Base-by-base conservation (phyloP, 2,113 vertebrate species). In the Cettia cetti region DNA sequence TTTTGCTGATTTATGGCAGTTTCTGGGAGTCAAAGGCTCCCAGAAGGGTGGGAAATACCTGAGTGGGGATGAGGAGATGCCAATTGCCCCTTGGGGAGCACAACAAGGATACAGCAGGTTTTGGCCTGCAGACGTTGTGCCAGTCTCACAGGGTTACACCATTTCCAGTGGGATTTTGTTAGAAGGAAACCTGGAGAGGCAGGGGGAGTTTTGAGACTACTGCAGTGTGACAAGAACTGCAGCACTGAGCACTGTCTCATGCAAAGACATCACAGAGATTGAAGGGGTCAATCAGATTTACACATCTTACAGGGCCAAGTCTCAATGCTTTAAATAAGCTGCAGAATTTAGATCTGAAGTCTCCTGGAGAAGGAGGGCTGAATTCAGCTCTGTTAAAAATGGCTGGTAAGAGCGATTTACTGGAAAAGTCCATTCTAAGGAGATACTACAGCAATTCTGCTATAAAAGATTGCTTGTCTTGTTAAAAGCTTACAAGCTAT, bases 401-500 rank as follows among this genome's bases (percentile, higher is more conserved):
- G 59, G 71, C 24, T 0, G 1, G 52, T 52, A 87, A 61, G 42
- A 79, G 45, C 0, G 1, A 85, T 94, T 95, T 92, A 50, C 61
- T 74, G 81, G 61, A 68, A 91, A 89, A 53, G 65, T 60, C 61
- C 56, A 18, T 91, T 86, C 49, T 65, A 40, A 78, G 72, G 33
- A 83, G 83, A 69, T 79, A 30, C 50, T 81, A 80, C 42, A 72
- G 89, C 53, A 76, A 80, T 91, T 91, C 75, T 78, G 39, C 71
- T 72, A 78, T 78, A 92, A 90, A 92, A 77, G 79, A 93, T 94
- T 49, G 85, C 82, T 86, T 83, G 75, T 81, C 79, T 80, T 74
- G 90, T 90, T 93, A 95, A 96, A 94, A 94, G 47, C 56, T 94
- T 86, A 88, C 68, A 85, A 66, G 88, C 65, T 86, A 60, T 95